Base-by-base conservation (phyloP, 2,888 invertebrate species). In the Pseudolycoriella hygida region DNA sequence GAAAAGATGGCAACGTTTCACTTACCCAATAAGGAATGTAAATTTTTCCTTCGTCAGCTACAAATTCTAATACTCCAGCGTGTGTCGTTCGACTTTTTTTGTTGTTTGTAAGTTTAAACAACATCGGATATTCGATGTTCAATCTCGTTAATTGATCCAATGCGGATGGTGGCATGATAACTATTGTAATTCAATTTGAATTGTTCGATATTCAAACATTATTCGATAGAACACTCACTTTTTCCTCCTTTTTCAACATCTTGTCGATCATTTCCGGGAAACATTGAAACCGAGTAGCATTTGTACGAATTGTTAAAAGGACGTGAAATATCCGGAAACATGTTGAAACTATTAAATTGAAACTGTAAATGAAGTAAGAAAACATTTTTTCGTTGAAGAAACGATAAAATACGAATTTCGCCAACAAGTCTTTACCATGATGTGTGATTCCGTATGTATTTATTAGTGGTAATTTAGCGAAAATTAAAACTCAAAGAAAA, bases 111-210 rank as follows among this genome's bases (percentile, higher is more conserved):
- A 98, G 67, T 62, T 94, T 96, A 62, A 98, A 98, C 47, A 98
- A 72, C 97, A 98, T 98, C 0, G 98, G 98, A 60, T 97, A 98
- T 58, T 86, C 90, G 50, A 97, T 92, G 64, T 96, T 96, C 17
- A 93, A 69, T 48, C 93, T 73, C 3, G 92, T 93, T 6, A 97
- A 71, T 52, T 84, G 81, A 58, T 97, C 96, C 53, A 97, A 64
- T 1, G 94, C 94, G 38, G 94, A 94, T 1, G 94, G 93, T 8
- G 97, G 96, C 90, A 97, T 93, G 39, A 97, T 94, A 56, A 97
- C 93, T 92, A 67, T n/a, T n/a, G n/a, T n/a, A n/a, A n/a, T n/a
- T n/a, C 44, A 76, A 75, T 50, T 92, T 67, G 43, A 46, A 40
- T 17, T 43, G 45, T 47, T 46, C 25, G 40, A 44, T 46, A 14